Percentiles rank a stretch among this genome's conserved stretches.
Evolutionary conservation across 2,113 vertebrate species (phyloP).

Genomic region (Muntiacus muntjak): DNA sequence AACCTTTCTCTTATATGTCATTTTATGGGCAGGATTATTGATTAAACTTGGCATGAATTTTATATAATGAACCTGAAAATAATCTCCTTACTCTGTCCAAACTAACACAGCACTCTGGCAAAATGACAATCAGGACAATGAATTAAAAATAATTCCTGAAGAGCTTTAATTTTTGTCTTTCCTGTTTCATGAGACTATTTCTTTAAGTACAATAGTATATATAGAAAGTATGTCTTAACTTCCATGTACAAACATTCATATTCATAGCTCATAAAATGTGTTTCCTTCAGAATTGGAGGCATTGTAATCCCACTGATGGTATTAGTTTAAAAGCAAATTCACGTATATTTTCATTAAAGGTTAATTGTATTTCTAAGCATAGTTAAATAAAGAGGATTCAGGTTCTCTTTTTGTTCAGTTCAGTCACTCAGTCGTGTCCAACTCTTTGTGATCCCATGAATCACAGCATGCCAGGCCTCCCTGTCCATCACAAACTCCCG

Average conservation of each 20-base stretch:
- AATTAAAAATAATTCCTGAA: not conserved
- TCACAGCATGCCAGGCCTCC: too few relatives aligned
- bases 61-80: not conserved
- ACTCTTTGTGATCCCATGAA: too few relatives aligned
- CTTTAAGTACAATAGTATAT: not conserved
- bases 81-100: not conserved
- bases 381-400: not conserved
- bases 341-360: not conserved
- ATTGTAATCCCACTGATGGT: not conserved
- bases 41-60: not conserved
- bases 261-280: not conserved
- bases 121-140: not conserved
- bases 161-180: not conserved
- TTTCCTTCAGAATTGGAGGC: not conserved
- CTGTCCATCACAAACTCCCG: too few relatives aligned
- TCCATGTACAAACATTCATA: not conserved
- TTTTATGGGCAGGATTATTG: not conserved
- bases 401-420: not conserved
- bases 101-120: not conserved
- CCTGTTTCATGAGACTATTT: not conserved
- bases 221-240: not conserved
- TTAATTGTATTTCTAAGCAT: not conserved
- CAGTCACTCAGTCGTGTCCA: too few relatives aligned
- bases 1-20: not conserved
- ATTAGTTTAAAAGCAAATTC: not conserved